Base-by-base conservation (phyloP, 2,888 invertebrate genomes). In the Eubasilissa splendida region DNA sequence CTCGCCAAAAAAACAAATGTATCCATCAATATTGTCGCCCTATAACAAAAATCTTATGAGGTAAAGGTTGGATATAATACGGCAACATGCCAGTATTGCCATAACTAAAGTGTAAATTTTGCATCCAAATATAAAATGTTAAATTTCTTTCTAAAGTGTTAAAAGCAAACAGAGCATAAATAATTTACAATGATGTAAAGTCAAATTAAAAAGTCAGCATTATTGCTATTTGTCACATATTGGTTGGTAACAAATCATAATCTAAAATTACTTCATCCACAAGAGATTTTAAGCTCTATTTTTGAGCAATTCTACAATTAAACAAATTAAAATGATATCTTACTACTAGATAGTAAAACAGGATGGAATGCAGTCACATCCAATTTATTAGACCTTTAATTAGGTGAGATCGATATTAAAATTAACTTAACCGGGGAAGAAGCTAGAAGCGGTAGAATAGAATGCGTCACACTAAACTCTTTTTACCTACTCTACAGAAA, bases 211-310 rank as follows among this genome's bases (percentile, higher is more conserved):
- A 58, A 10, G 10, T 58, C 60, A n/a, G 52, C 8, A 86, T 89
- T 88, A 85, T 86, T 86, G 84, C 76, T 76, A 52, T 63, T 60
- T 76, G 76, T 76, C 76, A 76, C 75, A 75, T 54, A 71, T 71
- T 63, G 58, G 68, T 59, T 68, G 33, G 42, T 77, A 70, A 68
- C 56, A 77, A 70, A 56, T 33, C 22, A 50, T 52, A 66, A 56
- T 56, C 71, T 71, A 78, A 71, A 76, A 68, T 52, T 75, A 68
- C 54, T 65, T 79, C 56, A 79, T 68, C 58, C 75, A 66, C 70
- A 14, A 50, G 63, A 80, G 60, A 58, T 22, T 76, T 42, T 80
- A 82, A 82, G 74, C 80, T 82, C 80, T 70, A 31, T 60, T 59
- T 76, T 80, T 77, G 74, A 82, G 75, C 77, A 70, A 75, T 63